A percentile compares a stretch with the other conserved stretches of the same genome.
Evolutionary conservation across 2,113 vertebrate species (phyloP).

Genomic region (Talpa occidentalis): DNA sequence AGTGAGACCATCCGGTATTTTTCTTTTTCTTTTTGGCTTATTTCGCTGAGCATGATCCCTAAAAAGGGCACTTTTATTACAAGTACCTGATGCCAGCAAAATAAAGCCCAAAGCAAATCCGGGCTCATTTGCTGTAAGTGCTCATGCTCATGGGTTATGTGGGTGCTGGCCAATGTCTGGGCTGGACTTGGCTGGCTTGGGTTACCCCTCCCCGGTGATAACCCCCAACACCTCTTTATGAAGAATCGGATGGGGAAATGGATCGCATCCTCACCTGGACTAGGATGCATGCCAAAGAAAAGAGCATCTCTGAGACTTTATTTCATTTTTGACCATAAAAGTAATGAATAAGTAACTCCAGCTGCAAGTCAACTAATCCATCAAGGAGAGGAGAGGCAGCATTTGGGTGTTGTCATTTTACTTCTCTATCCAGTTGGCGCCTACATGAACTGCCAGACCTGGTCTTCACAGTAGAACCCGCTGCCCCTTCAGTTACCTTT

Average conservation of each 20-base stretch:
- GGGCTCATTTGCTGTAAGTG: slow-evolving; percentile 69
- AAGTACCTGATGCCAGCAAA: slow-evolving; percentile 77
- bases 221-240: background rate
- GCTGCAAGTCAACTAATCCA: background rate
- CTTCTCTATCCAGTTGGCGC: background rate
- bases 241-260: background rate
- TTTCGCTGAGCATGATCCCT: too few species aligned
- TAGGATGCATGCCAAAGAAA: background rate
- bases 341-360: background rate
- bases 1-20: too few species aligned
- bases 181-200: background rate
- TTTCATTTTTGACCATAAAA: background rate
- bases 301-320: background rate
- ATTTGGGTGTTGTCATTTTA: background rate
- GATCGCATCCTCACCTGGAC: background rate
- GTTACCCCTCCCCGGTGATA: background rate
- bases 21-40: too few species aligned
- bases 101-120: slow-evolving; percentile 77
- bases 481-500: background rate
- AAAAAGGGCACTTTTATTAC: slow-evolving; percentile 80
- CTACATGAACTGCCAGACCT: background rate
- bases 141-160: background rate
- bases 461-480: background rate
- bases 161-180: too few species aligned
- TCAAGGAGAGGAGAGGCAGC: background rate